Percentiles rank a stretch among this genome's conserved stretches.
phyloP scores from a whole-genome alignment of 2,888 invertebrate species.

The Protonemura montana region DNA sequence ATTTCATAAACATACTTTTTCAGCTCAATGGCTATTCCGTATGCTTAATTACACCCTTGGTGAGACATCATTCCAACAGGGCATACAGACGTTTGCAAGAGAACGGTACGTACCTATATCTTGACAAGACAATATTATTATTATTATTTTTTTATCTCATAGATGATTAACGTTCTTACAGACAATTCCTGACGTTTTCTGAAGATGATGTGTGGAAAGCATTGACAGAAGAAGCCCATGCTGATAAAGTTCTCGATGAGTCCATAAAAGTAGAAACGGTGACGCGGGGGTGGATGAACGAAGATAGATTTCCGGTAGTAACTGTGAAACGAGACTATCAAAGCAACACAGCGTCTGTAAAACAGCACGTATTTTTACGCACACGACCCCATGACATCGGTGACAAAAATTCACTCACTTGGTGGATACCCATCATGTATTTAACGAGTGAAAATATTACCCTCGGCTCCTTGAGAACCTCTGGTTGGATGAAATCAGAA shows the following conservation, averaged over 20 bases:
- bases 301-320: slow-evolving; percentile 79
- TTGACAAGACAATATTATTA: background rate
- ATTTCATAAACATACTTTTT: slow-evolving; percentile 18
- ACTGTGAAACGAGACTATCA: slow-evolving; percentile 74
- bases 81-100: slow-evolving; percentile 73
- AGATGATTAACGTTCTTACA: slow-evolving; percentile 53
- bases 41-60: slow-evolving; percentile 91
- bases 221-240: slow-evolving; percentile 71
- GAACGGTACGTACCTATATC: slow-evolving; percentile 66
- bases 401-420: slow-evolving; percentile 72
- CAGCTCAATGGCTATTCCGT: slow-evolving; percentile 67
- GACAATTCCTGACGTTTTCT: slow-evolving; percentile 76
- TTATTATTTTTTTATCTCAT: background rate
- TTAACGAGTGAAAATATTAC: slow-evolving; percentile 66
- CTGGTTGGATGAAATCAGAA: slow-evolving; percentile 69
- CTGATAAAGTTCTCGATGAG: slow-evolving; percentile 65
- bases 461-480: slow-evolving; percentile 58
- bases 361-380: slow-evolving; percentile 62
- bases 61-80: slow-evolving; percentile 75
- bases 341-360: slow-evolving; percentile 67
- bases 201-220: slow-evolving; percentile 82
- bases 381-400: slow-evolving; percentile 78
- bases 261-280: slow-evolving; percentile 72
- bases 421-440: slow-evolving; percentile 78
- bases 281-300: slow-evolving; percentile 84